phyloP scores from a whole-genome alignment of 1,140 invertebrate species.

The Brachionus sp. region DNA sequence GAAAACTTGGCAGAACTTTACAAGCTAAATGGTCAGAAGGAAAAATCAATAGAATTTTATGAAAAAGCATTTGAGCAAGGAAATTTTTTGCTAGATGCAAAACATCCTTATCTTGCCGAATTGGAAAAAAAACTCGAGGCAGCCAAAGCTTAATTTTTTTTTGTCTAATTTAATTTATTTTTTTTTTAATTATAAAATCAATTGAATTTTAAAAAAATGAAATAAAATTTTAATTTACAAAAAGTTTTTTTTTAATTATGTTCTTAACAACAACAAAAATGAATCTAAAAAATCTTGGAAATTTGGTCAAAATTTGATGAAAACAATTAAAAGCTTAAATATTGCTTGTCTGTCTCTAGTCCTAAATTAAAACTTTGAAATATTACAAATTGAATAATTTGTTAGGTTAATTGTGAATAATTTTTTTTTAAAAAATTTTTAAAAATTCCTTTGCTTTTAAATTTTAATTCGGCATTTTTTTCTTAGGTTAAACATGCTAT shows the following conservation, averaged over 20 bases:
- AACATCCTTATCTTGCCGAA: not conserved
- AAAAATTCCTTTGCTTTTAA: not conserved
- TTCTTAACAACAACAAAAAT: no score
- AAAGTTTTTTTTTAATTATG: no score
- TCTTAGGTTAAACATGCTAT: slow-evolving; percentile 5
- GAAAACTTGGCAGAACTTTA: not conserved
- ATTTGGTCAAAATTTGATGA: no score
- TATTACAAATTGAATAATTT: not conserved
- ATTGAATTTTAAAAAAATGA: not conserved
- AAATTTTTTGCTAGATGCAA: not conserved
- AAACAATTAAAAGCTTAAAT: no score
- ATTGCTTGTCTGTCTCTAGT: not conserved
- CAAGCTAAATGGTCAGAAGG: not conserved
- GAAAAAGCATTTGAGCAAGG: slow-evolving; percentile 1
- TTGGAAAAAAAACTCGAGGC: not conserved
- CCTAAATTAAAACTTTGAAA: not conserved
- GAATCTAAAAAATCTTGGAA: no score
- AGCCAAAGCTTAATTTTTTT: not conserved
- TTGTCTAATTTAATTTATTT: not conserved
- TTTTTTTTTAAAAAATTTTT: not conserved
- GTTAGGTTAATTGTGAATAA: not conserved
- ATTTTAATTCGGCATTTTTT: not conserved
- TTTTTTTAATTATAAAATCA: not conserved
- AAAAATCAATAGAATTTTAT: slow-evolving; percentile 9
- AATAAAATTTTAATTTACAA: no score